Evolutionary conservation across 2,888 invertebrate species (phyloP), one percentile per base, ranked within the genome.

Genomic region (Zootermopsis nevadensis): DNA sequence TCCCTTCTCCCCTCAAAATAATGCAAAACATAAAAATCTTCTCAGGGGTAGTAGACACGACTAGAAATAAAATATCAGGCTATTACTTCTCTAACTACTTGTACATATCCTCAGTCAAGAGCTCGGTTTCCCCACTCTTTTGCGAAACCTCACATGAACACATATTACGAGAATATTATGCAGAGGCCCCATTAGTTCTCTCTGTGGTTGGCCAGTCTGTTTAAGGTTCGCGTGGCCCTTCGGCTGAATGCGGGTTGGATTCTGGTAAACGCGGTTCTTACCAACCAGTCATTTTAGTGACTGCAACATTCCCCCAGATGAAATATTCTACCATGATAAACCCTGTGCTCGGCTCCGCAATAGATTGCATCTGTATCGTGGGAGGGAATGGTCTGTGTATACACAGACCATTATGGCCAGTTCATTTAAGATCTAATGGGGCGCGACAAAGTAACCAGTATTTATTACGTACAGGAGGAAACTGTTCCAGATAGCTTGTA

Each of bases 361-460:
- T 53, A 15, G 15, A 6, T 53, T 6, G 53, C 8, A 12, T 72
- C 8, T 33, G 33, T 10, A 24, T 72, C 2, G 72, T 1, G 15
- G 72, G 72, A 15, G 30, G 67, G 67, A 27, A 27, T 10, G 15
- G 67, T 4, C 7, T 10, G 27, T 10, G 60, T 8, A 35, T 2
- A 19, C 2, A 35, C 30, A 35, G 72, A 24, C 60, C 79, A 60
- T 79, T 79, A 60, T 60, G 60, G 79, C 35, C 79, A 79, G 79
- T 55, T 79, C 79, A 79, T 79, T 79, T 79, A 60, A 79, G 79
- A 33, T 30, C 55, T 79, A 79, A 79, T 79, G 79, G 55, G 8
- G 55, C 79, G 79, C 60, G 79, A 79, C 79, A n/a, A 79, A 60
- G 79, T 79, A 79, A 79, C 60, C 55, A 33, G 79, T 79, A 60